phyloP scores from a whole-genome alignment of 2,888 invertebrate species.

The Protula sp. region DNA sequence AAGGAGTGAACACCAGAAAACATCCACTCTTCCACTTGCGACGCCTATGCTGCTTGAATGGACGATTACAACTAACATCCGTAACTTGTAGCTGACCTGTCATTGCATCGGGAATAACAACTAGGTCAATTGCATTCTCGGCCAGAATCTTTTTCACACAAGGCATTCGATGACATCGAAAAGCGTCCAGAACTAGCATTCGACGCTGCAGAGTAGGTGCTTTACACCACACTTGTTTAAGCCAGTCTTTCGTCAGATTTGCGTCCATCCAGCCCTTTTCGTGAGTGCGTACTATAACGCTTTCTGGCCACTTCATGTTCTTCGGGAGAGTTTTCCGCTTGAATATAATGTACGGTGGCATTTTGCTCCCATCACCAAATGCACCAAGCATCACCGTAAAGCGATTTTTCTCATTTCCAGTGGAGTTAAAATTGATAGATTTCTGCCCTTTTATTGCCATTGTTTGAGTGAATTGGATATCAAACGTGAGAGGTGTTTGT shows the following conservation, averaged over 20 bases:
- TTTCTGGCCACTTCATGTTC: conserved; percentile 1
- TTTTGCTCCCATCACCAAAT: conserved; percentile 6
- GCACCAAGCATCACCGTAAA: conserved; percentile 10
- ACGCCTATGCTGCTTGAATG: conserved; percentile 1
- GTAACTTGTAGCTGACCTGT: conserved; percentile 2
- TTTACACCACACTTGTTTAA: conserved; percentile 5
- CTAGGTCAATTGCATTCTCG: conserved; percentile 5
- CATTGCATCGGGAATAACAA: conserved; percentile 7
- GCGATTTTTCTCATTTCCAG: conserved; percentile 8
- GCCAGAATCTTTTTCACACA: background rate
- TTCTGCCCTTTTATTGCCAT: background rate
- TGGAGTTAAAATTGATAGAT: conserved; percentile 1
- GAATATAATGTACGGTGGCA: conserved; percentile 10
- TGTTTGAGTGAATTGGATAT: conserved; percentile 1
- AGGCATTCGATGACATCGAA: conserved; percentile 7
- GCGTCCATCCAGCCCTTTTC: conserved; percentile 12
- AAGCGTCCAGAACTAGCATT: conserved; percentile 11
- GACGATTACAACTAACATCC: background rate
- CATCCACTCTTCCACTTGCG: conserved; percentile 1
- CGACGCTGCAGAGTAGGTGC: background rate
- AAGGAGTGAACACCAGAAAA: background rate
- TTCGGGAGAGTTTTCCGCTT: conserved; percentile 13
- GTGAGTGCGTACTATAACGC: conserved; percentile 2
- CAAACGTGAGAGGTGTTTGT: conserved; percentile 2
- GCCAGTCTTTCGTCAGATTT: conserved; percentile 5